Evolutionary conservation across 2,888 invertebrate genomes (phyloP), one percentile per base, ranked within the genome.

Genomic region (Dione vanillae): DNA sequence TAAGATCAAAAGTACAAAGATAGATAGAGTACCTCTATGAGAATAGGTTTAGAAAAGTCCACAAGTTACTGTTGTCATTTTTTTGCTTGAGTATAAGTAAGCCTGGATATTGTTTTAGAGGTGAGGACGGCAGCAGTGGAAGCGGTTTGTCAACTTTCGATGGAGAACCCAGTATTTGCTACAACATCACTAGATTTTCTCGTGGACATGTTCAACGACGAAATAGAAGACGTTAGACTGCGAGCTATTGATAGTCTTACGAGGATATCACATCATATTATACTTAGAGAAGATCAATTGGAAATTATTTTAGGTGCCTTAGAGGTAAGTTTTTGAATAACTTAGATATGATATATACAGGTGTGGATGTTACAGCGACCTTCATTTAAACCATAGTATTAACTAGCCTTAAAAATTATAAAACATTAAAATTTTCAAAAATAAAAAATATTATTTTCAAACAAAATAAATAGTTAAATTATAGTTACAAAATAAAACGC

Each of bases 171-270:
- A 0, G 94, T 95, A 49, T 99, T 99, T 91, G 98, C 99, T 0
- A 95, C 96, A 65, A 95, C 97, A 40, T 97, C 98, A 0, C 94
- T 99, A 45, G 99, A 99, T 88, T 99, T 99, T 85, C 94, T 99
- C 56, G 99, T 99, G 1, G 99, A 99, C 86, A 99, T 99, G 99
- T 99, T 99, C 87, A 99, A 99, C 88, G 99, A 99, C 85, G 99
- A 99, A 94, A 99, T 99, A 76, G 99, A 99, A 89, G 97, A 97
- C 83, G 99, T 99, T 12, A 94, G 99, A 20, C 94, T 99, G 69
- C 97, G 97, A 82, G 99, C 99, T 2, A 99, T 99, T 78, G 97
- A 98, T 87, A 97, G 98, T 78, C 94, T 99, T 78, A 96, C 97
- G 19, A 96, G 96, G 79, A 98, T 99, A 81, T 96, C 98, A 0